Conservation (phyloP, 2,113 vertebrate genomes). For the Anguilla japonica region DNA sequence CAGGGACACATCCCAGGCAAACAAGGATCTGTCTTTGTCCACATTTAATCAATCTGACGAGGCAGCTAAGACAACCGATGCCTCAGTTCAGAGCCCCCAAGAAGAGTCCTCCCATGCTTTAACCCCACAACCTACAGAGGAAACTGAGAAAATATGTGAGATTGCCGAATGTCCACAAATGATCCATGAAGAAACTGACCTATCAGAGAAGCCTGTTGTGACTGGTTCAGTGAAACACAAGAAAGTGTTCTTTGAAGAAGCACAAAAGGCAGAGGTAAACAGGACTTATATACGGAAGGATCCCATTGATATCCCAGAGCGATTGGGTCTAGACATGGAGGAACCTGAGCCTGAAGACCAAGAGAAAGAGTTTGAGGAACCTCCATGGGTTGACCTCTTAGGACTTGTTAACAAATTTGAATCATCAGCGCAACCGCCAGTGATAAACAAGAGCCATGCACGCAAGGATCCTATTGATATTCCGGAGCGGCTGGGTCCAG, state of each 20-base stretch:
- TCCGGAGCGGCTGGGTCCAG: constrained; percentile 58
- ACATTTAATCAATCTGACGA: constrained; percentile 77
- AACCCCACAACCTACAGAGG: constrained; percentile 50
- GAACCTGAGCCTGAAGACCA: constrained; percentile 51
- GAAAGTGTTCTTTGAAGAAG: constrained; percentile 66
- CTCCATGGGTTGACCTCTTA: constrained; percentile 54
- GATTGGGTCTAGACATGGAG: constrained; percentile 58
- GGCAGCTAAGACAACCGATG: constrained; percentile 78
- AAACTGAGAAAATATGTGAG: constrained; percentile 76
- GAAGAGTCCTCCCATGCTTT: constrained; percentile 61
- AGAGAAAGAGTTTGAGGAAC: constrained; percentile 57
- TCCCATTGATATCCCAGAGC: constrained; percentile 57
- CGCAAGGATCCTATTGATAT: constrained; percentile 57
- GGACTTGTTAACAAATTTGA: constrained; percentile 66
- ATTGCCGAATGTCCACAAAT: constrained; percentile 77
- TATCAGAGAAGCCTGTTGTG: constrained; percentile 44
- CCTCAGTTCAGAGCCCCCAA: constrained; percentile 77
- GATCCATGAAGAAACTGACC: constrained; percentile 73
- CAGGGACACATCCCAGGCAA: constrained; percentile 65
- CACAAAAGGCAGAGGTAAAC: constrained; percentile 65
- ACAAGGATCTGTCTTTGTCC: constrained; percentile 69
- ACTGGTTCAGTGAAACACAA: constrained; percentile 66
- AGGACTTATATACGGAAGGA: constrained; percentile 65
- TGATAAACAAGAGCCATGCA: constrained; percentile 58
- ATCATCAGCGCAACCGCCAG: constrained; percentile 59